Base-by-base conservation (phyloP, 2,797 vertebrate species). In the Pachyuromys duprasi region DNA sequence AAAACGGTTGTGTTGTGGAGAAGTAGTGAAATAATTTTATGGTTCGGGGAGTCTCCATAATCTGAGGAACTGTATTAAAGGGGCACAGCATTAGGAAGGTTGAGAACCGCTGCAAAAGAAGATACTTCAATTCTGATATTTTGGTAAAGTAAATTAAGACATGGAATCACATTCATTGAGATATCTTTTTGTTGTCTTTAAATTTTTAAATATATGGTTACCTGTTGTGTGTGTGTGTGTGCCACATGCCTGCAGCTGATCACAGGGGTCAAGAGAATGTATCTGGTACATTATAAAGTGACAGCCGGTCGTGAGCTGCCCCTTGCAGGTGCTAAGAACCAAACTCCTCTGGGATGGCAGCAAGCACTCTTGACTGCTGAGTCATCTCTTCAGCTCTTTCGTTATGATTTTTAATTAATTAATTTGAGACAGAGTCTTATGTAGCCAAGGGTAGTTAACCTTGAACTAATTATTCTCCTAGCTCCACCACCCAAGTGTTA, bases 91-190 rank as follows among this genome's bases (percentile, higher is more conserved):
- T 33, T 78, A 31, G 74, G 75, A 53, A 49, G 45, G 45, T 20
- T 33, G 75, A 33, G 28, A 53, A 33, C 18, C 69, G 18, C 74
- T 91, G n/a, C 33, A 20, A 53, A 79, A 89, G 45, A 94, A 26
- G 31, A 24, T 60, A 45, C 1, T 78, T 69, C 42, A 42, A 8
- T 87, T 95, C 87, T 67, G 31, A 76, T 33, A 65, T 49, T 96
- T 67, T 49, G 83, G 65, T 62, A 79, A 31, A 4, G 39, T 92
- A 91, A 70, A 78, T 81, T 89, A 90, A 96, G 89, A 94, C 70
- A 72, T 49, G 63, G 81, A 70, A 14, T 94, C 55, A 57, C 2
- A 74, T 33, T 89, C 80, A 91, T 53, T 72, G 67, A 70, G 22
- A 39, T 26, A 26, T 74, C 39, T 74, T 72, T 72, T 72, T 55